Evolutionary conservation across 2,113 vertebrate species (phyloP).

Genomic region (Motacilla tschutschensis): DNA sequence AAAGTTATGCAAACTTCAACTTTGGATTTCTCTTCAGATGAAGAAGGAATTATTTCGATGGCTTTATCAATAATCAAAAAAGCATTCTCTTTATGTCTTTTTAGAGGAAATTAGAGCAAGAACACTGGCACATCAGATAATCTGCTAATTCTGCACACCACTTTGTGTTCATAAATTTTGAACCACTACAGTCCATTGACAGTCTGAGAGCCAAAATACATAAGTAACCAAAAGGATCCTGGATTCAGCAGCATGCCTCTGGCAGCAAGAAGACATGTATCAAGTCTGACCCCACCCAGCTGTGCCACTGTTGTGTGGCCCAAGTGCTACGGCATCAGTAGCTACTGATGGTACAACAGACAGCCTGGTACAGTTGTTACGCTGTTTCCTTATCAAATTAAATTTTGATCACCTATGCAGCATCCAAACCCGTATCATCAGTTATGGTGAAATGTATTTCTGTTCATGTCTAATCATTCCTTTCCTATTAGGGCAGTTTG

Average conservation of each 20-base stretch:
- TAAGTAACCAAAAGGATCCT: neutral
- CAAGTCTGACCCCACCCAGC: neutral
- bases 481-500: neutral
- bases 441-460: neutral
- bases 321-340: rapidly evolving
- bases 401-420: neutral
- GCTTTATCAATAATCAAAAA: neutral
- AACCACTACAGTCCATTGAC: neutral
- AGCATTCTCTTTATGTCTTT: neutral
- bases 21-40: neutral
- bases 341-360: neutral
- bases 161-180: neutral
- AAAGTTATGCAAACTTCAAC: neutral
- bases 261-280: neutral
- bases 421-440: neutral
- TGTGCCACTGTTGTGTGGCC: neutral
- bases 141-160: rapidly evolving
- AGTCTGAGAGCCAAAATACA: neutral
- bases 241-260: neutral
- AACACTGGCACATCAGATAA: neutral
- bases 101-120: neutral
- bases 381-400: neutral
- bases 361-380: neutral
- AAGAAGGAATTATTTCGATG: neutral
- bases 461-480: neutral